A percentile compares a stretch with the other conserved stretches of the same genome.
Conservation (phyloP, 2,113 vertebrate genomes). For the Gymnogyps californianus region DNA sequence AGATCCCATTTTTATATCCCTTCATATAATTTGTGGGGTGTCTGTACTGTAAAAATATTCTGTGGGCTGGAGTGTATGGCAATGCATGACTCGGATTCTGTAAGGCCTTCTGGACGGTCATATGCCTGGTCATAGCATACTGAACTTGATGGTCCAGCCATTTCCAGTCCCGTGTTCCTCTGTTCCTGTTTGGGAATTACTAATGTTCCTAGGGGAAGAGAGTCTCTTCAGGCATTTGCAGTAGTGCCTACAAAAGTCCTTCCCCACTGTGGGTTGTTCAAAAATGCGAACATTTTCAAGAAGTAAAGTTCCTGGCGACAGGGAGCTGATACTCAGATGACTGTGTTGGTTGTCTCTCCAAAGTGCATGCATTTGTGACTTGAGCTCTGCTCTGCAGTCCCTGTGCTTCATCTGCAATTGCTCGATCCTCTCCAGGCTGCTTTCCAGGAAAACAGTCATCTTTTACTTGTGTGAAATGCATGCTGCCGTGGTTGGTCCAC, state of each 20-base stretch:
- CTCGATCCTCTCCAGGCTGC: not conserved
- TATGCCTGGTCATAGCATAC: not conserved
- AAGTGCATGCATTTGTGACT: not conserved
- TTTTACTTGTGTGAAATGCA: not conserved
- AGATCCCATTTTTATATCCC: not conserved
- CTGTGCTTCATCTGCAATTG: not conserved
- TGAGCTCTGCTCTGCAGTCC: not conserved
- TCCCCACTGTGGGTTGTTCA: not conserved
- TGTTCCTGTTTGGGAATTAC: not conserved
- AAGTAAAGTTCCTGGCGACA: not conserved
- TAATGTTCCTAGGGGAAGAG: not conserved
- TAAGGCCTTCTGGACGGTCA: not conserved
- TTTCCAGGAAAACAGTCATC: not conserved
- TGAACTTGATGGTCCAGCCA: not conserved
- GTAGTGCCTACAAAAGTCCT: not conserved
- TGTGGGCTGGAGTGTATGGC: not conserved
- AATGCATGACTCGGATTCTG: accelerated
- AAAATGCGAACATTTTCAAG: not conserved
- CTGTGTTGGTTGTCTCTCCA: not conserved
- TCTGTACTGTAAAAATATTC: not conserved
- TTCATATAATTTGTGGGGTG: not conserved
- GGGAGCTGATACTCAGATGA: not conserved
- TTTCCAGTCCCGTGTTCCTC: not conserved
- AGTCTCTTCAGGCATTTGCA: not conserved
- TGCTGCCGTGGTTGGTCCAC: accelerated